Conservation (phyloP, 1,140 invertebrate species). For the Varroa destructor region DNA sequence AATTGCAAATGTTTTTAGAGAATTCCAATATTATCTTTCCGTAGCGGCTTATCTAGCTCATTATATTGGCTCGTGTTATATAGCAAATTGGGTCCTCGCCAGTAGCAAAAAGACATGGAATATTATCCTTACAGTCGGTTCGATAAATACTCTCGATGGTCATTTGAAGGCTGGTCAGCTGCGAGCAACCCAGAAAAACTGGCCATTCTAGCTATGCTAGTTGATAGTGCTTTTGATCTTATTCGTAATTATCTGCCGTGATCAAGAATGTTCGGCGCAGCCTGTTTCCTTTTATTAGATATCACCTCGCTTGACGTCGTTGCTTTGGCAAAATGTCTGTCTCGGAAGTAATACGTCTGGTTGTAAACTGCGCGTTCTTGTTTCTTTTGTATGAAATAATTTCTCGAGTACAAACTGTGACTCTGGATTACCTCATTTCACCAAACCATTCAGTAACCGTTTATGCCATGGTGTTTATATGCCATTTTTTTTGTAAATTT, state of each 20-base stretch:
- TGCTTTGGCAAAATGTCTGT: conserved; percentile 78
- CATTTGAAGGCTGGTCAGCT: conserved; percentile 84
- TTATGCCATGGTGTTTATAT: too few relatives aligned
- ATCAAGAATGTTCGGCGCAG: conserved; percentile 73
- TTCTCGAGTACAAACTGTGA: background rate
- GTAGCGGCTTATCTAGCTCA: background rate
- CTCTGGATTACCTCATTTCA: too few relatives aligned
- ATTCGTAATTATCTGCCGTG: conserved; percentile 66
- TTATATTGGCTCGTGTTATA: conserved; percentile 29
- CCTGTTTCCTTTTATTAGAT: conserved; percentile 75
- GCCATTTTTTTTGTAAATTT: too few relatives aligned
- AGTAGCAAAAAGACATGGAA: too few relatives aligned
- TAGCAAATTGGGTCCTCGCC: too few relatives aligned
- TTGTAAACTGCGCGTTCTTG: conserved; percentile 48
- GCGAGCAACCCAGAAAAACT: conserved; percentile 89
- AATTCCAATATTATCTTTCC: background rate
- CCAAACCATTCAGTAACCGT: too few relatives aligned
- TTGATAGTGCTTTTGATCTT: conserved; percentile 57
- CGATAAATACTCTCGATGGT: conserved; percentile 51
- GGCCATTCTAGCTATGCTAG: conserved; percentile 67
- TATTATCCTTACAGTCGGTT: too few relatives aligned
- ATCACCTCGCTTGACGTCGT: conserved; percentile 92
- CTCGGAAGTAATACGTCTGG: conserved; percentile 94
- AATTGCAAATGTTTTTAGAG: background rate
- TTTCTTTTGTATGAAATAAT: conserved; percentile 18